A percentile compares a stretch with the other conserved stretches of the same genome.
phyloP scores from a whole-genome alignment of 2,888 invertebrate genomes.

The Cephalotes varians region DNA sequence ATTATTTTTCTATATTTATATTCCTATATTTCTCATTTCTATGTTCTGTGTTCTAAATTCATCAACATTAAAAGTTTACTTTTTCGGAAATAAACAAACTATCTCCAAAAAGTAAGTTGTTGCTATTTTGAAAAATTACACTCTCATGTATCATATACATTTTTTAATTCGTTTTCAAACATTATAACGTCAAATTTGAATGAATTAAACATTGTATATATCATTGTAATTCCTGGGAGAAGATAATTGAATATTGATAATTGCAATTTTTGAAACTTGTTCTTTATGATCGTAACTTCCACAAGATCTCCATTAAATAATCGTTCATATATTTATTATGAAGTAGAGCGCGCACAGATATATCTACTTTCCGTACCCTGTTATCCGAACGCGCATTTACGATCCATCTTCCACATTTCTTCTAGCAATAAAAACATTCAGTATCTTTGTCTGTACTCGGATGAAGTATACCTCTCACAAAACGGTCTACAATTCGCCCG shows the following conservation, averaged over 20 bases:
- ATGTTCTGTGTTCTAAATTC: neutral
- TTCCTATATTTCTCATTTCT: neutral
- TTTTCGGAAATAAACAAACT: neutral
- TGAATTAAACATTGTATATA: neutral
- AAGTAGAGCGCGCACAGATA: constrained; percentile 36
- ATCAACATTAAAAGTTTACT: neutral
- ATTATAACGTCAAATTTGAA: constrained; percentile 3
- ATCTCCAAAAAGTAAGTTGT: neutral
- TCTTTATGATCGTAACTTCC: constrained; percentile 49
- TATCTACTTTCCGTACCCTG: constrained; percentile 52
- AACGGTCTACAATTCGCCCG: constrained; percentile 48
- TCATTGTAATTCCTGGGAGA: neutral
- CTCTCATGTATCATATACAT: neutral
- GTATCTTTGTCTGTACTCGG: constrained; percentile 37
- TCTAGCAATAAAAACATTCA: constrained; percentile 60
- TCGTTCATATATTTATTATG: constrained; percentile 68
- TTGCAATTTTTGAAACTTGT: constrained; percentile 46
- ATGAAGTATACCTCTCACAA: constrained; percentile 41
- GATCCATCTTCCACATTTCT: constrained; percentile 59
- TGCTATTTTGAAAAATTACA: neutral
- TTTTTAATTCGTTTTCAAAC: neutral
- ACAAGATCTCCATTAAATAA: constrained; percentile 65
- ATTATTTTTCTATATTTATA: neutral
- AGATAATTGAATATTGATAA: constrained; percentile 64
- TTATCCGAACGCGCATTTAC: constrained; percentile 67